Conservation (phyloP, 2,888 invertebrate species). For the Colletes collaris region DNA sequence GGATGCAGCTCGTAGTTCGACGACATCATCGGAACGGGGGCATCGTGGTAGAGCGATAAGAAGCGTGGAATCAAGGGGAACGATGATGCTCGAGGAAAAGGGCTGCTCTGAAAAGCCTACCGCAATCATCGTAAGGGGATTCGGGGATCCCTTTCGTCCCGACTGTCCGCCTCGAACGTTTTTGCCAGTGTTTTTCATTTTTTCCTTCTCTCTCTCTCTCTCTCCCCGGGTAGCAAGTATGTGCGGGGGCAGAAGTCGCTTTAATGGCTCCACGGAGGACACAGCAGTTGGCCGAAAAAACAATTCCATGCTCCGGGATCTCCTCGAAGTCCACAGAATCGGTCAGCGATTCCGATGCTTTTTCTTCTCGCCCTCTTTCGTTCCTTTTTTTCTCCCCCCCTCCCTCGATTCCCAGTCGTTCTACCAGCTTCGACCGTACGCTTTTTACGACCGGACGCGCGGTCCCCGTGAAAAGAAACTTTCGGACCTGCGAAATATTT, state of each 20-base stretch:
- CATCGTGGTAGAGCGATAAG: constrained; percentile 62
- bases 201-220: neutral
- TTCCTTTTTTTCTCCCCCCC: neutral
- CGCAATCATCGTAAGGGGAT: constrained; percentile 76
- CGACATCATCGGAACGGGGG: constrained; percentile 57
- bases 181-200: constrained; percentile 42
- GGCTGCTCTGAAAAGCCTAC: constrained; percentile 68
- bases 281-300: constrained; percentile 66
- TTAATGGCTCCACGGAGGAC: constrained; percentile 72
- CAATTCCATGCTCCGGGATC: constrained; percentile 64
- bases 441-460: constrained; percentile 13
- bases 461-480: neutral
- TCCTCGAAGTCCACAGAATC: constrained; percentile 49
- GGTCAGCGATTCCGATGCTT: constrained; percentile 62
- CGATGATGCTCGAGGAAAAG: constrained; percentile 66
- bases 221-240: constrained; percentile 5
- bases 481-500: constrained; percentile 14
- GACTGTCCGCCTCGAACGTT: constrained; percentile 38
- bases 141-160: constrained; percentile 64
- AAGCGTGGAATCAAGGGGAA: constrained; percentile 50
- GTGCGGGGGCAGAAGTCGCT: constrained; percentile 48
- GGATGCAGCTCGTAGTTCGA: constrained; percentile 23
- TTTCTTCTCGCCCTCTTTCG: neutral
- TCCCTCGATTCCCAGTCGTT: constrained; percentile 1
- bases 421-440: constrained; percentile 1